phyloP scores from a whole-genome alignment of 2,888 invertebrate species.

The Synergus japonicus region DNA sequence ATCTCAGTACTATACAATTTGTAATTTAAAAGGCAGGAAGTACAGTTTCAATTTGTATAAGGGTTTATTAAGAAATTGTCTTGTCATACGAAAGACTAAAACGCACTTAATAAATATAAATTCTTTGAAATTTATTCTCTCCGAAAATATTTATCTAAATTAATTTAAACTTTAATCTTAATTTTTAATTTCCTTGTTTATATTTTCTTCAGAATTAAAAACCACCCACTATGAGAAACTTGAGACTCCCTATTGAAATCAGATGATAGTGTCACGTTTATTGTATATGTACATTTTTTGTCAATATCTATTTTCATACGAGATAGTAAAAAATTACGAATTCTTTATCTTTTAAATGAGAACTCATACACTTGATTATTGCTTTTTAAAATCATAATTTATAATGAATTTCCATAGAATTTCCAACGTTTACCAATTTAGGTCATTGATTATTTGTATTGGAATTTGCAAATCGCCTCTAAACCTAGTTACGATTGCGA shows the following conservation, averaged over 20 bases:
- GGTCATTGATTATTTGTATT: constrained; percentile 6
- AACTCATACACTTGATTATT: background rate
- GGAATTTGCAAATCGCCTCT: constrained; percentile 13
- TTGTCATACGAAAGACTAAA: background rate
- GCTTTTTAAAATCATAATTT: background rate
- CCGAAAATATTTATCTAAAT: background rate
- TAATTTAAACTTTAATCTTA: no score
- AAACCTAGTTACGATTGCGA: constrained; percentile 19
- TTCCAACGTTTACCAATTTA: background rate
- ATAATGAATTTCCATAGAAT: background rate
- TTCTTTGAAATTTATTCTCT: background rate
- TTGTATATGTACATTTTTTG: background rate
- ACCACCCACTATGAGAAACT: background rate
- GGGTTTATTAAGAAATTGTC: constrained; percentile 18
- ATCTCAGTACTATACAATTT: constrained; percentile 24
- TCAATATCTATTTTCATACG: constrained; percentile 26
- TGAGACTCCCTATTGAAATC: constrained; percentile 7
- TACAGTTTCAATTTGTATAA: constrained; percentile 19
- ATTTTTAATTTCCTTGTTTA: background rate
- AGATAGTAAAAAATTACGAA: background rate
- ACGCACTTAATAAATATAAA: background rate
- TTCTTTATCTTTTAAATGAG: background rate
- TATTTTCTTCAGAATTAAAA: background rate
- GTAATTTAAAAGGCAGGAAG: constrained; percentile 30
- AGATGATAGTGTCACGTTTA: constrained; percentile 5